phyloP scores from a whole-genome alignment of 2,797 vertebrate genomes.

The Phalanger gymnotis region DNA sequence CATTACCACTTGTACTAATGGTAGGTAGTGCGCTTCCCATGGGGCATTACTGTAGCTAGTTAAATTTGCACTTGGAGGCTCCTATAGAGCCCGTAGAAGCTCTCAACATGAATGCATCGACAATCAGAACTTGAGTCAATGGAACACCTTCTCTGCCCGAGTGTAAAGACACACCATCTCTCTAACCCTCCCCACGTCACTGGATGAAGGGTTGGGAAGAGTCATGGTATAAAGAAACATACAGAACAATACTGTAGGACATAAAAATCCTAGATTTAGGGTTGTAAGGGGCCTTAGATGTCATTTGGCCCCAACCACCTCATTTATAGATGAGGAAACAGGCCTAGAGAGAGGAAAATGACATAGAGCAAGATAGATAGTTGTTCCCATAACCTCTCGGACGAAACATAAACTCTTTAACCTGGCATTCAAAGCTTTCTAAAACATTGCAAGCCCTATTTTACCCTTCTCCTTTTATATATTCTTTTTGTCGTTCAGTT shows the following conservation, averaged over 20 bases:
- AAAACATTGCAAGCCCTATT: background rate
- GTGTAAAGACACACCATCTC: background rate
- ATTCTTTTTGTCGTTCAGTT: too few relatives aligned
- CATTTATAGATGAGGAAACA: background rate
- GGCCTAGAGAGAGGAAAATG: background rate
- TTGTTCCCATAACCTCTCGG: background rate
- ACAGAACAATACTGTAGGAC: background rate
- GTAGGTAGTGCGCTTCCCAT: background rate
- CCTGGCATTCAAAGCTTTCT: background rate
- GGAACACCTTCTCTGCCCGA: background rate
- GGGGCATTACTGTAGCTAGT: background rate
- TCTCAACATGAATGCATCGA: background rate
- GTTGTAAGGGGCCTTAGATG: background rate
- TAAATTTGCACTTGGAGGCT: background rate
- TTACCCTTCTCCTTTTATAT: background rate
- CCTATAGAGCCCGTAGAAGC: background rate
- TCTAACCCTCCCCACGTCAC: slow-evolving; percentile 3
- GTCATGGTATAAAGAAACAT: background rate
- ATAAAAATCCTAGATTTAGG: background rate
- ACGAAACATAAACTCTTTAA: background rate
- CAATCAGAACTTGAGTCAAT: background rate
- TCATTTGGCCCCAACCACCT: background rate
- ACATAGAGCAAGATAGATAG: background rate
- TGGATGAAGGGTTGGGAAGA: background rate
- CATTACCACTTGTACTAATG: background rate